Percentiles rank a stretch among this genome's conserved stretches.
Conservation (phyloP, 2,888 invertebrate species). For the Conops quadrifasciatus region DNA sequence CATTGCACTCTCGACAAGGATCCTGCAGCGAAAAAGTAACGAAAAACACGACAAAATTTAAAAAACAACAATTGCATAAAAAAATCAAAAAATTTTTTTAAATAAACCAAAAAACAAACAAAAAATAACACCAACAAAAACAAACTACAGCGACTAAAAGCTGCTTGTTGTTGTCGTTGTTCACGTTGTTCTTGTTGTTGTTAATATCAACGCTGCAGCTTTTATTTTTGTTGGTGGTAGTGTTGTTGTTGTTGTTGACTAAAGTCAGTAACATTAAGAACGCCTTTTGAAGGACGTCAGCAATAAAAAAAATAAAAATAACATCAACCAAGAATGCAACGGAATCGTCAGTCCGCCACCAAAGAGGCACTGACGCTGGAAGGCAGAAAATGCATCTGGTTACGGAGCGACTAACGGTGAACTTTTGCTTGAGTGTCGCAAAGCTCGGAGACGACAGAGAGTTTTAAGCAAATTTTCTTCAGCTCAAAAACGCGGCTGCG, state of each 20-base stretch:
- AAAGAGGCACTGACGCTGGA: not conserved
- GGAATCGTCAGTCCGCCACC: not conserved
- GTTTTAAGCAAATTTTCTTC: conserved; percentile 18
- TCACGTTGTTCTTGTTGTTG: not conserved
- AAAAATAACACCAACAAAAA: conserved; percentile 5
- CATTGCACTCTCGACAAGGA: conserved; percentile 23
- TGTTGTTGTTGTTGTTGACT: conserved; percentile 11
- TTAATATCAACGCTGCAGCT: too few species aligned
- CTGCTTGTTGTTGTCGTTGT: conserved; percentile 13
- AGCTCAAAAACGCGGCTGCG: not conserved
- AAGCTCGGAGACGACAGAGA: not conserved
- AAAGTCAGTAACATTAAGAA: conserved; percentile 27
- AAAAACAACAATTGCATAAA: not conserved
- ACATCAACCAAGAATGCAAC: not conserved
- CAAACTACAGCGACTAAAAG: not conserved
- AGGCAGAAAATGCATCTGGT: not conserved
- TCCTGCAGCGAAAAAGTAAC: conserved; percentile 19
- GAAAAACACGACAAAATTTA: conserved; percentile 11
- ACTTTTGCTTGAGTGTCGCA: not conserved
- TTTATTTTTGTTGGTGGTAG: too few species aligned
- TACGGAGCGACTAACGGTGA: not conserved
- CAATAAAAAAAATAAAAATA: conserved; percentile 18
- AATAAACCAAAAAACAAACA: too few species aligned
- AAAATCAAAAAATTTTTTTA: not conserved
- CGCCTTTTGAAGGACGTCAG: conserved; percentile 26